Evolutionary conservation across 1,140 invertebrate genomes (phyloP).

Genomic region (Leptinotarsa texana): DNA sequence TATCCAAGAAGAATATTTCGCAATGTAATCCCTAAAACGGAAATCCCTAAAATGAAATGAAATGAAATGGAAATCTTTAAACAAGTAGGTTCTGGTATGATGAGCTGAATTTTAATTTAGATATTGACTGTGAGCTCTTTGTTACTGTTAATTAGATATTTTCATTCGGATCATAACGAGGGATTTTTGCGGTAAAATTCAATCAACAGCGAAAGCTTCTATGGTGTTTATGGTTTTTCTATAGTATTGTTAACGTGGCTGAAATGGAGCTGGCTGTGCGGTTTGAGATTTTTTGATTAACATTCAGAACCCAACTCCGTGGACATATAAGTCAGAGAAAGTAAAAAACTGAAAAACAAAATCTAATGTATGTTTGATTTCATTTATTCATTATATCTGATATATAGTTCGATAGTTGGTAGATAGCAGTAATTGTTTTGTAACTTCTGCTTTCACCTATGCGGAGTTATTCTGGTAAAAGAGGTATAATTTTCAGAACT

Average conservation of each 20-base stretch:
- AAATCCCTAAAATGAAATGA: neutral
- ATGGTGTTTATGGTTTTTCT: neutral
- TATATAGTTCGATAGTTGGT: too few relatives aligned
- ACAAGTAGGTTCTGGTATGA: neutral
- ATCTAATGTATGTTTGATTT: too few relatives aligned
- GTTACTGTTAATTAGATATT: conserved; percentile 22
- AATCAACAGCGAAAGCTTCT: neutral
- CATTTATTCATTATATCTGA: too few relatives aligned
- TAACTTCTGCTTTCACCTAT: too few relatives aligned
- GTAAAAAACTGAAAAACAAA: too few relatives aligned
- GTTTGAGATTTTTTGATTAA: too few relatives aligned
- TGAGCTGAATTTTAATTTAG: conserved; percentile 24
- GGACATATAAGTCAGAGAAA: too few relatives aligned
- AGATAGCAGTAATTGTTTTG: too few relatives aligned
- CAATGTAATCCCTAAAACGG: neutral
- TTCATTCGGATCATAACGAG: neutral
- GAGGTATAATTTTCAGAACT: too few relatives aligned
- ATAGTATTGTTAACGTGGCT: neutral
- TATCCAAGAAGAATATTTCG: neutral
- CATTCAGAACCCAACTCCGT: too few relatives aligned
- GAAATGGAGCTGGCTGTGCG: too few relatives aligned
- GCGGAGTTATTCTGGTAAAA: too few relatives aligned
- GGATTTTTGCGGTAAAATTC: conserved; percentile 8
- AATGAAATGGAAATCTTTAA: conserved; percentile 12
- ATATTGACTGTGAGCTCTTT: conserved; percentile 19